Percentiles rank a stretch among this genome's conserved stretches.
Evolutionary conservation across 2,888 invertebrate species (phyloP).

Genomic region (Lasioglossum calceatum): DNA sequence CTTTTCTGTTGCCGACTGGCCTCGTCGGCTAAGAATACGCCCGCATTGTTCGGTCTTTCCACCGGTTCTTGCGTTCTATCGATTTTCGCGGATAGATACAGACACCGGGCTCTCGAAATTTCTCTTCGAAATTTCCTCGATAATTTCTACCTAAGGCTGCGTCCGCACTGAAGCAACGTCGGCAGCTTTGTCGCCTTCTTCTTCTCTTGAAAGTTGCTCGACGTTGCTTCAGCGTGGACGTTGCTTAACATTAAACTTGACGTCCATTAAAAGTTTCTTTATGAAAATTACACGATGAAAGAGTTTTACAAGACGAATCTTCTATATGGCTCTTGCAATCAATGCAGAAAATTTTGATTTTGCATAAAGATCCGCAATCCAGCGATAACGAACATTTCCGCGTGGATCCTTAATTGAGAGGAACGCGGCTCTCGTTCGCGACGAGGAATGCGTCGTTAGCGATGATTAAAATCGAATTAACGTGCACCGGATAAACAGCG

Average conservation of each 20-base stretch:
- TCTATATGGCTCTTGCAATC: too few species aligned
- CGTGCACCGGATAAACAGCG: not conserved
- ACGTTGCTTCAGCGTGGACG: not conserved
- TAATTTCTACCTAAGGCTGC: not conserved
- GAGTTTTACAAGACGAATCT: too few species aligned
- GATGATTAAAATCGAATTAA: conserved; percentile 7
- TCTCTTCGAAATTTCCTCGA: not conserved
- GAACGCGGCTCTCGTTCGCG: not conserved
- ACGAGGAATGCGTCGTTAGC: not conserved
- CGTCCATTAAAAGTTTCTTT: not conserved
- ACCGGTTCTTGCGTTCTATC: not conserved
- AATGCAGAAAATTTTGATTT: too few species aligned
- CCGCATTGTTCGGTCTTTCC: conserved; percentile 25
- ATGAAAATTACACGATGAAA: not conserved
- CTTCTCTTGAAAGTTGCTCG: too few species aligned
- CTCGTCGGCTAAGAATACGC: conserved; percentile 12
- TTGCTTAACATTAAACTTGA: not conserved
- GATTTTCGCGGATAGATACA: not conserved
- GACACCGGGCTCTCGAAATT: not conserved
- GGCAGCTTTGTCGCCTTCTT: not conserved
- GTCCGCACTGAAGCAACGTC: not conserved
- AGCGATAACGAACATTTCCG: not conserved
- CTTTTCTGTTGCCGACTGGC: conserved; percentile 19
- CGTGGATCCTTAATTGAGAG: not conserved
- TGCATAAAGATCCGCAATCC: too few species aligned